These are phyloP conservation scores for Neoarius graeffei DNA, from an alignment of 2,113 vertebrate genomes.

Conservation along the genomic window DNA sequence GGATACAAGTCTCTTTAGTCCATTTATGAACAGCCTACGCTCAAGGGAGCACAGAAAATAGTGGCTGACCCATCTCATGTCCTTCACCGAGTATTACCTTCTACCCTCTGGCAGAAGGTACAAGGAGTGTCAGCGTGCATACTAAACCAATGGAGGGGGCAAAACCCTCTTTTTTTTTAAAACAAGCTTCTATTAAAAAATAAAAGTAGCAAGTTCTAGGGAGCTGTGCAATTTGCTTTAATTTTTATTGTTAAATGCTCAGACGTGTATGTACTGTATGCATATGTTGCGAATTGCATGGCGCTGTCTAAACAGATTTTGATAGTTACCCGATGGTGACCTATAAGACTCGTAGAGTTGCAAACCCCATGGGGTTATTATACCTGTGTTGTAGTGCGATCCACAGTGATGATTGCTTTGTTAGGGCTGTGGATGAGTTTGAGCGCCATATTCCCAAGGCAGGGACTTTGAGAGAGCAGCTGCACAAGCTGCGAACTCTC, in stretches of 20 bases:
- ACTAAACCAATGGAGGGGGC: neutral
- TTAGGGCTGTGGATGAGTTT: slow-evolving; percentile 70
- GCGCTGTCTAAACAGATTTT: neutral
- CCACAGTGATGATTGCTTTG: slow-evolving; percentile 80
- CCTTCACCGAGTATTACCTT: neutral
- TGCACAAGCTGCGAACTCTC: slow-evolving; percentile 71
- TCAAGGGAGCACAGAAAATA: slow-evolving; percentile 7
- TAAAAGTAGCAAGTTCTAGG: neutral
- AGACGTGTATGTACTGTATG: neutral
- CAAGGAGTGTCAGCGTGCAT: neutral
- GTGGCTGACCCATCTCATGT: slow-evolving; percentile 16
- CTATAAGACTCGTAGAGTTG: neutral
- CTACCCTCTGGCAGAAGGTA: neutral
- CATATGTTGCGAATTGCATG: neutral
- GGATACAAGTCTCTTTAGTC: neutral
- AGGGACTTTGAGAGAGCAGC: slow-evolving; percentile 57
- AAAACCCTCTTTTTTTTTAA: too few species aligned
- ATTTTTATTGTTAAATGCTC: neutral
- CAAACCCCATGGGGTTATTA: neutral
- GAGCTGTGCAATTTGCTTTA: neutral
- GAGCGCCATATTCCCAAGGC: neutral
- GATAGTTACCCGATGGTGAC: neutral
- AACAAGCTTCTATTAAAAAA: neutral
- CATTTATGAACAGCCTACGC: neutral
- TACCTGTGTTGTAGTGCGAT: slow-evolving; percentile 80